Conservation (phyloP, 2,888 invertebrate genomes). For the Coremacera marginata region DNA sequence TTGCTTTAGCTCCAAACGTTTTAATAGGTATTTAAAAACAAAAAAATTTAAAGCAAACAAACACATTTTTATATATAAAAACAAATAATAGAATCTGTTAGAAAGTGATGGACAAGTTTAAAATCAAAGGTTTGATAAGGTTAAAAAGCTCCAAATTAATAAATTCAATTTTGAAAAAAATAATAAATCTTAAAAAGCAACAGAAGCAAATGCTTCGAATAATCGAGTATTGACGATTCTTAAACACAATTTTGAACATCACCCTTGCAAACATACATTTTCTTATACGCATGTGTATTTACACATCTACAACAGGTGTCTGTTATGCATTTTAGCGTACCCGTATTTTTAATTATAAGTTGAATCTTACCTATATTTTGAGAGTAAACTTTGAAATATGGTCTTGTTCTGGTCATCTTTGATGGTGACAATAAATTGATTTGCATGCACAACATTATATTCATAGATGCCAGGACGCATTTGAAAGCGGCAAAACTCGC, state of each 20-base stretch:
- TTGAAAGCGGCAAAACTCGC: constrained; percentile 94
- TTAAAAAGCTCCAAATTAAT: too few species aligned
- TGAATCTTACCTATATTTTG: constrained; percentile 77
- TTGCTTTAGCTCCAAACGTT: constrained; percentile 16
- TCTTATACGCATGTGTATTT: not conserved
- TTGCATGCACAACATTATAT: constrained; percentile 83
- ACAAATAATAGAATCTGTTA: constrained; percentile 7
- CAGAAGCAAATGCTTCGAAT: too few species aligned
- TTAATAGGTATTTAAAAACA: constrained; percentile 1
- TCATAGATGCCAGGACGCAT: constrained; percentile 91
- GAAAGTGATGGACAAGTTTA: too few species aligned
- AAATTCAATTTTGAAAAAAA: too few species aligned
- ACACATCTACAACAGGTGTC: not conserved
- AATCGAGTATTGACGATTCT: too few species aligned
- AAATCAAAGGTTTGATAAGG: too few species aligned
- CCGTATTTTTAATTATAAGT: not conserved
- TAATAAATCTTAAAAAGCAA: too few species aligned
- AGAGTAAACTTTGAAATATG: constrained; percentile 84
- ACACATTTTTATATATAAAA: not conserved
- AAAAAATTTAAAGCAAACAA: not conserved
- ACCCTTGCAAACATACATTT: constrained; percentile 28
- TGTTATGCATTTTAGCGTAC: not conserved
- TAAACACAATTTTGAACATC: too few species aligned
- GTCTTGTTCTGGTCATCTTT: constrained; percentile 76
- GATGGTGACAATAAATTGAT: constrained; percentile 93